Conservation (phyloP, 2,113 vertebrate species). For the Mugil cephalus region DNA sequence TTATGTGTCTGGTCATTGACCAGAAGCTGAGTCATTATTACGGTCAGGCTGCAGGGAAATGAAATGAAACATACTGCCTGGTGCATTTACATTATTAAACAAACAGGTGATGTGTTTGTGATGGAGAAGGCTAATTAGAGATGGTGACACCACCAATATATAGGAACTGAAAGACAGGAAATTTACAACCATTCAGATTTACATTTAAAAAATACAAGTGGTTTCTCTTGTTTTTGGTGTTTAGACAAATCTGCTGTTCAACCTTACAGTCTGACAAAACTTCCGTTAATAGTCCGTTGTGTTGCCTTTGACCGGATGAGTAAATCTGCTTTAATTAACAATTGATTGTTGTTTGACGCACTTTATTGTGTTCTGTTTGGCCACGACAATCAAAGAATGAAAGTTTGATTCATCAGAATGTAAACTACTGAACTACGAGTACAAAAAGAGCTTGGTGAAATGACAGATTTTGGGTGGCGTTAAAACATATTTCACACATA, state of each 20-base stretch:
- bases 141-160: slow-evolving; percentile 32
- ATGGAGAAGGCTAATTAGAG: slow-evolving; percentile 49
- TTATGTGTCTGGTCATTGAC: slow-evolving; percentile 16
- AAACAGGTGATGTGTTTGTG: slow-evolving; percentile 45
- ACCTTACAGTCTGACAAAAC: too few species aligned
- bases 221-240: background rate
- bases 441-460: background rate
- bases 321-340: too few species aligned
- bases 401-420: background rate
- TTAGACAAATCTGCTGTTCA: background rate
- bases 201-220: background rate
- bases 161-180: background rate
- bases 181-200: background rate
- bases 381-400: too few species aligned
- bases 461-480: background rate
- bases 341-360: too few species aligned
- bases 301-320: too few species aligned
- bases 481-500: background rate
- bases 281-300: too few species aligned
- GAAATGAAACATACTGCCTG: slow-evolving; percentile 6
- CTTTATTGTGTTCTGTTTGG: too few species aligned
- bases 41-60: slow-evolving; percentile 10
- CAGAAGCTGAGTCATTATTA: slow-evolving; percentile 24
- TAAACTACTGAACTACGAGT: background rate
- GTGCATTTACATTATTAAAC: slow-evolving; percentile 19